Conservation (phyloP, 2,797 vertebrate genomes). For the Leptodactylus fallax region DNA sequence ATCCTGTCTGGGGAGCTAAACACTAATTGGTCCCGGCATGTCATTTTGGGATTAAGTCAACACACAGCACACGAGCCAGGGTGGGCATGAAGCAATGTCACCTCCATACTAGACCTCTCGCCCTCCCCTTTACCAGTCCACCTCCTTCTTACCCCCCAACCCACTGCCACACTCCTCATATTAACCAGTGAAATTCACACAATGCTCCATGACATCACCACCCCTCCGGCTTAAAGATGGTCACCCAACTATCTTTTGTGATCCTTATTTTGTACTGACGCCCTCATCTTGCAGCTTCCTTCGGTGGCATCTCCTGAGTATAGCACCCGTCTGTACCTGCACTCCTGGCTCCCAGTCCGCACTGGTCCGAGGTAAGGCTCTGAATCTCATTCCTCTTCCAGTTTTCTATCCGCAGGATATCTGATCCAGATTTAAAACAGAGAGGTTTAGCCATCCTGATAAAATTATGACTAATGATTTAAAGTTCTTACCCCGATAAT, state of each 20-base stretch:
- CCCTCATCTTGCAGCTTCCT: conserved; percentile 33
- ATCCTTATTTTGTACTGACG: conserved; percentile 47
- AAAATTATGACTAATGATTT: conserved; percentile 71
- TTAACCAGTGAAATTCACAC: conserved; percentile 67
- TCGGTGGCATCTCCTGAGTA: too few relatives aligned
- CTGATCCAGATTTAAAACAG: conserved; percentile 68
- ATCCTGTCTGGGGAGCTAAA: conserved; percentile 57
- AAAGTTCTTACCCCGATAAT: conserved; percentile 68
- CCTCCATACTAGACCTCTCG: conserved; percentile 58
- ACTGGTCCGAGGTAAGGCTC: conserved; percentile 43
- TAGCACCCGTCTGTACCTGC: conserved; percentile 27
- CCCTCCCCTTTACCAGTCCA: conserved; percentile 51
- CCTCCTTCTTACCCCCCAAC: conserved; percentile 22
- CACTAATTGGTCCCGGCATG: conserved; percentile 62
- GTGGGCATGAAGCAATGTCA: conserved; percentile 65
- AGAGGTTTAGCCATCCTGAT: conserved; percentile 67
- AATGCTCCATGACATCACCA: conserved; percentile 64
- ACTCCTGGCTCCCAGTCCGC: conserved; percentile 8
- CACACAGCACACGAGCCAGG: conserved; percentile 58
- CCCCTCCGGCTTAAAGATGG: conserved; percentile 64
- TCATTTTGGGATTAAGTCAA: conserved; percentile 63
- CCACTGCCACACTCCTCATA: conserved; percentile 60
- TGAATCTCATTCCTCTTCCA: conserved; percentile 55
- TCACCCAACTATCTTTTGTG: conserved; percentile 58
- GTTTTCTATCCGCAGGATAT: conserved; percentile 58